Conservation (phyloP, 2,113 vertebrate species). For the Eleginops maclovinus region DNA sequence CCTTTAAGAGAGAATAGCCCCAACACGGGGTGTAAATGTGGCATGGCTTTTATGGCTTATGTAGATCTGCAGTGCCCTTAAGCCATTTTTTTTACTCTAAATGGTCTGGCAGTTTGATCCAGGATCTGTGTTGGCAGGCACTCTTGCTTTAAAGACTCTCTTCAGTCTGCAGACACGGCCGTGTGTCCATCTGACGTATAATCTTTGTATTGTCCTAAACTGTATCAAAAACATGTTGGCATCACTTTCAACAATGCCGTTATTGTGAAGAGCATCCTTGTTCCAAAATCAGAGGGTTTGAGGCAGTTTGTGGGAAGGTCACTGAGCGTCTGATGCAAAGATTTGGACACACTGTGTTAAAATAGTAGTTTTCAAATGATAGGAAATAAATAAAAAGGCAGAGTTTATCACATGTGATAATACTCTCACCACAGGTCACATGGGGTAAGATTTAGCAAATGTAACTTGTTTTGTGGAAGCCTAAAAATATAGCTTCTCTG, state of each 20-base stretch:
- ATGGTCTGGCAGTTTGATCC: slow-evolving; percentile 61
- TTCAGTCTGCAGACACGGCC: slow-evolving; percentile 44
- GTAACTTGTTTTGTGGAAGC: slow-evolving; percentile 59
- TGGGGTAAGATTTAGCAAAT: slow-evolving; percentile 65
- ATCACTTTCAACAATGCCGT: slow-evolving; percentile 25
- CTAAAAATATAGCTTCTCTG: slow-evolving; percentile 63
- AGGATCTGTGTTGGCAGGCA: slow-evolving; percentile 38
- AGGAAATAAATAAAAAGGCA: slow-evolving; percentile 33
- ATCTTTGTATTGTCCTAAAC: slow-evolving; percentile 55
- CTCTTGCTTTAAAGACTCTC: slow-evolving; percentile 54
- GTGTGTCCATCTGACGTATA: slow-evolving; percentile 47
- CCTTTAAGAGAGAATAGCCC: slow-evolving; percentile 84
- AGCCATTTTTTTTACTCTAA: slow-evolving; percentile 73
- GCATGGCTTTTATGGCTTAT: slow-evolving; percentile 81
- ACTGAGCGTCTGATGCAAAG: slow-evolving; percentile 31
- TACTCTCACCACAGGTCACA: slow-evolving; percentile 57
- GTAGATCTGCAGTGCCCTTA: slow-evolving; percentile 76
- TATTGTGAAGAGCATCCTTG: slow-evolving; percentile 46
- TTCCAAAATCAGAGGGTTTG: slow-evolving; percentile 34
- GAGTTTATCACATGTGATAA: slow-evolving; percentile 54
- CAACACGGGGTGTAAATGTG: slow-evolving; percentile 65
- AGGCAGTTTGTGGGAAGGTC: slow-evolving; percentile 29
- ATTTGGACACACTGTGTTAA: slow-evolving; percentile 67
- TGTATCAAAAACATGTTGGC: slow-evolving; percentile 47
- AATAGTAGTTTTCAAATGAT: slow-evolving; percentile 54